Conservation (phyloP, 2,797 vertebrate species). For the Paramormyrops hopkinsi region DNA sequence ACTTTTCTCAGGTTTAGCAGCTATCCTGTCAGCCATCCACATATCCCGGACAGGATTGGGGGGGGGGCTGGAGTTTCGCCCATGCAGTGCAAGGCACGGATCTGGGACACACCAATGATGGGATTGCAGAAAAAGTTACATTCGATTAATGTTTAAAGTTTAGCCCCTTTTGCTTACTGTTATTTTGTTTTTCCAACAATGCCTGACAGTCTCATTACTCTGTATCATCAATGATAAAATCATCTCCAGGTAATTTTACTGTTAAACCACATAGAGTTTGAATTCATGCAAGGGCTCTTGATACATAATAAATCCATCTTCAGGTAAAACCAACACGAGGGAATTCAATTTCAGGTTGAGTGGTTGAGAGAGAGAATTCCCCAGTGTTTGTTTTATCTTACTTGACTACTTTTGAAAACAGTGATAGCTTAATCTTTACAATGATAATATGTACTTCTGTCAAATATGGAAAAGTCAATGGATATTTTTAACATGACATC, state of each 20-base stretch:
- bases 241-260: background rate
- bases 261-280: background rate
- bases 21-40: background rate
- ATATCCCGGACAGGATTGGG: background rate
- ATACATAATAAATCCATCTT: background rate
- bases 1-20: background rate
- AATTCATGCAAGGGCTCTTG: background rate
- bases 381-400: background rate
- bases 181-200: background rate
- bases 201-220: background rate
- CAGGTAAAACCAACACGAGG: background rate
- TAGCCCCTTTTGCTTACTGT: background rate
- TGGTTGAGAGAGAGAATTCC: background rate
- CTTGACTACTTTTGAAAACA: background rate
- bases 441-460: background rate
- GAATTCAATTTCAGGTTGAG: background rate
- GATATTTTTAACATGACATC: background rate
- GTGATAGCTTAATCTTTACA: background rate
- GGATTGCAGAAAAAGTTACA: background rate
- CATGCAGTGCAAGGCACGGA: background rate
- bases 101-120: background rate
- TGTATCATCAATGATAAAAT: background rate
- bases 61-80: background rate
- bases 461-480: slow-evolving; percentile 1
- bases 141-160: background rate